phyloP scores from a whole-genome alignment of 2,797 vertebrate genomes.

The Carduelis carduelis region DNA sequence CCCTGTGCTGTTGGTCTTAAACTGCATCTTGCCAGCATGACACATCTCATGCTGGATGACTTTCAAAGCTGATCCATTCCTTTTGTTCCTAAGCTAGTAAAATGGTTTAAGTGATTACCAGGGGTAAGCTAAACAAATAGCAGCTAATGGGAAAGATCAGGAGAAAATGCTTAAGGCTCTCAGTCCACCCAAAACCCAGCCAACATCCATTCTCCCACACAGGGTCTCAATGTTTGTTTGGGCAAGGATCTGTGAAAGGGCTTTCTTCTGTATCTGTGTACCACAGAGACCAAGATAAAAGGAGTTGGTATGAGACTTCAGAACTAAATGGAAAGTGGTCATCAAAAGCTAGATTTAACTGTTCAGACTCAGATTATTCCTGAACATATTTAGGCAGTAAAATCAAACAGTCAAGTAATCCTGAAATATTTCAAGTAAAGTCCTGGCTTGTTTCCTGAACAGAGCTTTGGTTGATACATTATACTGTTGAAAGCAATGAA shows the following conservation, averaged over 20 bases:
- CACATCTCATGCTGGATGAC: slow-evolving; percentile 19
- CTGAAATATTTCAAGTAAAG: slow-evolving; percentile 10
- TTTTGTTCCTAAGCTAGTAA: not conserved
- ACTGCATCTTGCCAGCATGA: not conserved
- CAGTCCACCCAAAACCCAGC: not conserved
- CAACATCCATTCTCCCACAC: not conserved
- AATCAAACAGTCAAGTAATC: not conserved
- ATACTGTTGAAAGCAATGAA: not conserved
- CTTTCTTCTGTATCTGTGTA: not conserved
- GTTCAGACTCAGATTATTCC: not conserved
- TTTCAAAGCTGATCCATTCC: slow-evolving; percentile 16
- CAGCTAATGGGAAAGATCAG: slow-evolving; percentile 34
- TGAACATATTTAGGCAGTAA: not conserved
- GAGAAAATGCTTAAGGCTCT: slow-evolving; percentile 14
- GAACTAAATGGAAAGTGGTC: slow-evolving; percentile 6
- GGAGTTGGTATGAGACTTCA: not conserved
- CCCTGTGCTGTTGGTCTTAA: not conserved
- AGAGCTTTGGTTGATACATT: not conserved
- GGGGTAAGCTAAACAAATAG: slow-evolving; percentile 48
- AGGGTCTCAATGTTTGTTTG: slow-evolving; percentile 1
- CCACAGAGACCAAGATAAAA: slow-evolving; percentile 39
- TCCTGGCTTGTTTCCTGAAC: not conserved
- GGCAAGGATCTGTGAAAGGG: slow-evolving; percentile 25
- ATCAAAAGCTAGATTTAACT: slow-evolving; percentile 33
- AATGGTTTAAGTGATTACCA: slow-evolving; percentile 9